These are phyloP conservation scores for Plutomurus gul DNA, from an alignment of 1,140 invertebrate genomes.

Conservation along the genomic window DNA sequence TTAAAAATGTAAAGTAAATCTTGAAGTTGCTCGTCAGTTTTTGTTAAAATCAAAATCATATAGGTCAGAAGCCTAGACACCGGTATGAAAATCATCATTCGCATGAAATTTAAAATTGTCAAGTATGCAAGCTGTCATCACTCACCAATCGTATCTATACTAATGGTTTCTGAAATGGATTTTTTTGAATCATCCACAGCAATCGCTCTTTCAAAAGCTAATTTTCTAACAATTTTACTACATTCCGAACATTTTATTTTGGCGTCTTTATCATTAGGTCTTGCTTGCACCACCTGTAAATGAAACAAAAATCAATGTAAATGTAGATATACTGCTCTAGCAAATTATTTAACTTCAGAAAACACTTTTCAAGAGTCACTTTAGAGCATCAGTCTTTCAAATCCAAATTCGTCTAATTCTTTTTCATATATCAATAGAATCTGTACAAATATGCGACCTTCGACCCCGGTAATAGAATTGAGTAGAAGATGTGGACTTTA, in stretches of 20 bases:
- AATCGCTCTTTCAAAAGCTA: conserved; percentile 97
- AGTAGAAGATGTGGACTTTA: not conserved
- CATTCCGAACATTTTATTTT: conserved; percentile 92
- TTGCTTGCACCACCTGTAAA: conserved; percentile 78
- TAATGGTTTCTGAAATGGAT: conserved; percentile 81
- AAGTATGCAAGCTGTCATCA: conserved; percentile 20
- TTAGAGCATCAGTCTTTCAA: too few relatives aligned
- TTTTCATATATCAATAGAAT: too few relatives aligned
- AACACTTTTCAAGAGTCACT: too few relatives aligned
- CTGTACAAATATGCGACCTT: too few relatives aligned
- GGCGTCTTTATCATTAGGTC: conserved; percentile 93
- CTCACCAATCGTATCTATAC: conserved; percentile 87
- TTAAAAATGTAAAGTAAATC: not conserved
- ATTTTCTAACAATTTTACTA: conserved; percentile 91
- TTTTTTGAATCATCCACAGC: conserved; percentile 86
- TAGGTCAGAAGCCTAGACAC: conserved; percentile 50
- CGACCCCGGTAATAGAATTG: conserved; percentile 32
- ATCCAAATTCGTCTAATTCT: too few relatives aligned
- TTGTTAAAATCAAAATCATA: conserved; percentile 18
- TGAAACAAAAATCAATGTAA: conserved; percentile 21
- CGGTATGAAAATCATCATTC: conserved; percentile 41
- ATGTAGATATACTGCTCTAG: not conserved
- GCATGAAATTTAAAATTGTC: not conserved
- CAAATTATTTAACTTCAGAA: too few relatives aligned
- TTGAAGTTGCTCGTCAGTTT: not conserved